Percentiles rank a stretch among this genome's conserved stretches.
Conservation (phyloP, 2,888 invertebrate species). For the Dynastes maya region DNA sequence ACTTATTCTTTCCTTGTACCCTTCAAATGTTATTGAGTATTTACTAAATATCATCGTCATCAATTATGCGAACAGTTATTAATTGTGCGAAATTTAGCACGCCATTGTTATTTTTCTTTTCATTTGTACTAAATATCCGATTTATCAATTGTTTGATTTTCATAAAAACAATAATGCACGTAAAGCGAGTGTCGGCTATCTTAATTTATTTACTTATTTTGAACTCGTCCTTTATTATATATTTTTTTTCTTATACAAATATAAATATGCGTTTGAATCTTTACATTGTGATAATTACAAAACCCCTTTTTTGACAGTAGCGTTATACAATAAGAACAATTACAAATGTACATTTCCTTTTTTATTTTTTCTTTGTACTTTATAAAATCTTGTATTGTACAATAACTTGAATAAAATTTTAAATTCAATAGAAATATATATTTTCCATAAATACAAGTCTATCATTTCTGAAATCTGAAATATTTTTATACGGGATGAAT, state of each 20-base stretch:
- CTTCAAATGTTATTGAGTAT: too few species aligned
- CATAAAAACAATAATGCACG: too few species aligned
- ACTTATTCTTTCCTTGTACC: too few species aligned
- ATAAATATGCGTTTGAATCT: conserved; percentile 22
- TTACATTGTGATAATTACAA: conserved; percentile 42
- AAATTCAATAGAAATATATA: conserved; percentile 24
- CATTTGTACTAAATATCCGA: too few species aligned
- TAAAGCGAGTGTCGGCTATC: too few species aligned
- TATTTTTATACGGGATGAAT: too few species aligned
- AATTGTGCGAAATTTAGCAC: too few species aligned
- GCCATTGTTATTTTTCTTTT: too few species aligned
- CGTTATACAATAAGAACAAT: conserved; percentile 37
- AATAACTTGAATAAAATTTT: conserved; percentile 15
- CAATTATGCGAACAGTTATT: too few species aligned
- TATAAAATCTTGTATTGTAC: conserved; percentile 19
- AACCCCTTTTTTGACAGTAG: conserved; percentile 42
- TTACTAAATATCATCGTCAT: too few species aligned
- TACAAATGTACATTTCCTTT: conserved; percentile 33
- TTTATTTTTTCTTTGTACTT: conserved; percentile 37
- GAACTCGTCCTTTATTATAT: background rate
- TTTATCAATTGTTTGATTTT: too few species aligned
- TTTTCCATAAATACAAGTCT: conserved; percentile 7
- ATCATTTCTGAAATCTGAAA: background rate
- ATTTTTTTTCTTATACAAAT: background rate
- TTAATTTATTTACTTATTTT: background rate